A percentile compares a stretch with the other conserved stretches of the same genome.
phyloP scores from a whole-genome alignment of 2,888 invertebrate species.

The Ophion costatus region DNA sequence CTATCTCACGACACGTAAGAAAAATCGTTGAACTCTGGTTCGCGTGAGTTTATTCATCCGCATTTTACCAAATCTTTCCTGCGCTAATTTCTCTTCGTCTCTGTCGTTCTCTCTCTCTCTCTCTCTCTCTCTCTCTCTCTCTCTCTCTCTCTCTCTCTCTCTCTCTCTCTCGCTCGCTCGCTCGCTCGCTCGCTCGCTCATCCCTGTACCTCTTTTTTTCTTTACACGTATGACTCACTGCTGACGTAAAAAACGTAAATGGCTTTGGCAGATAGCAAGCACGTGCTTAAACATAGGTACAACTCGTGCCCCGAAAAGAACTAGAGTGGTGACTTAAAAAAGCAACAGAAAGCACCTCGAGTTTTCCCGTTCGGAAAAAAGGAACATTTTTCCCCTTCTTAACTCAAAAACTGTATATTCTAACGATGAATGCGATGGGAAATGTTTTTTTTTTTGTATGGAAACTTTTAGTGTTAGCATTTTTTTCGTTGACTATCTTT shows the following conservation, averaged over 20 bases:
- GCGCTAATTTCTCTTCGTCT: neutral
- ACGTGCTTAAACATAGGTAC: slow-evolving; percentile 43
- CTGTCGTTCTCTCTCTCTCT: neutral
- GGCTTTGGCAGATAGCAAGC: slow-evolving; percentile 23
- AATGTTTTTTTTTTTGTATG: too few species aligned
- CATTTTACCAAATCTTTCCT: neutral
- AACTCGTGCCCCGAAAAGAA: slow-evolving; percentile 10
- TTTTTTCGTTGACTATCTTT: too few species aligned
- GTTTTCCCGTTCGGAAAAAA: slow-evolving; percentile 1
- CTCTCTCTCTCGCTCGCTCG: too few species aligned
- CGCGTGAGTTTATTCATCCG: neutral
- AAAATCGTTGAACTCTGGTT: slow-evolving; percentile 24
- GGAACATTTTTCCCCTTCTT: neutral
- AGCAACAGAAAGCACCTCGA: slow-evolving; percentile 21
- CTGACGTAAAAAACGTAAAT: slow-evolving; percentile 58
- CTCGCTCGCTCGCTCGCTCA: neutral
- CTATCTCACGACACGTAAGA: neutral
- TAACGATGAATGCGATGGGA: neutral
- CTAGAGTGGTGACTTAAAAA: neutral
- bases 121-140: neutral
- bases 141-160: neutral
- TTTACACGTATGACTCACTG: slow-evolving; percentile 67
- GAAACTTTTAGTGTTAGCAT: too few species aligned
- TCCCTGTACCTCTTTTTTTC: neutral
- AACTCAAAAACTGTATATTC: neutral